phyloP scores from a whole-genome alignment of 2,888 invertebrate species.

The Laspeyria flexula region DNA sequence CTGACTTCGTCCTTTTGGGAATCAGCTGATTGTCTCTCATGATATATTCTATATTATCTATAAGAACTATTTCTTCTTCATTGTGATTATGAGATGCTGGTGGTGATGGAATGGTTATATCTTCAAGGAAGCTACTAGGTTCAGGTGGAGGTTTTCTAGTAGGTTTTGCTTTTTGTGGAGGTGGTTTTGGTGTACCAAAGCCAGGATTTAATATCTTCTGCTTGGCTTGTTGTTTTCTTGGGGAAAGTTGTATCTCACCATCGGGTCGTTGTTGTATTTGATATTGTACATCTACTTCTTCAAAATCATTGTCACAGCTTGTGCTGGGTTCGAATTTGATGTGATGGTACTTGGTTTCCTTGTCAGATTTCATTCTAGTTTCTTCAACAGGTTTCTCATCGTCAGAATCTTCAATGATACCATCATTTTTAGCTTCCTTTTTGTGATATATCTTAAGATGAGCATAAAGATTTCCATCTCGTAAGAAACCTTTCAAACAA shows the following conservation, averaged over 20 bases:
- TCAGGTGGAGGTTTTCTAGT: conserved; percentile 39
- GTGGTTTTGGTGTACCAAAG: conserved; percentile 49
- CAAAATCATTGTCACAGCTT: conserved; percentile 62
- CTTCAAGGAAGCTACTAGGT: conserved; percentile 56
- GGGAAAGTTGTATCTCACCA: conserved; percentile 82
- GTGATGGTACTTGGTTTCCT: conserved; percentile 12
- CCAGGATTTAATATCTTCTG: conserved; percentile 78
- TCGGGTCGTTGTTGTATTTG: conserved; percentile 68
- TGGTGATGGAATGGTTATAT: conserved; percentile 40
- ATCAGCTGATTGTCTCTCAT: conserved; percentile 73
- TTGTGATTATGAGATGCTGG: conserved; percentile 22
- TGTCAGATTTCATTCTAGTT: conserved; percentile 28
- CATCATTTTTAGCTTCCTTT: conserved; percentile 87
- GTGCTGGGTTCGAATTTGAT: conserved; percentile 67
- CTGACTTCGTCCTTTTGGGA: conserved; percentile 53
- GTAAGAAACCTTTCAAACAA: conserved; percentile 90
- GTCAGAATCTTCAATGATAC: conserved; percentile 87
- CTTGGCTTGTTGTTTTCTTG: conserved; percentile 61
- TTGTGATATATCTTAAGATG: conserved; percentile 90
- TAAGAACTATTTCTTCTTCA: conserved; percentile 72
- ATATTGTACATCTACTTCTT: conserved; percentile 64
- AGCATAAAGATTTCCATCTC: conserved; percentile 89
- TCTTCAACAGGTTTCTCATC: conserved; percentile 56
- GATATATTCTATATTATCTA: conserved; percentile 87
- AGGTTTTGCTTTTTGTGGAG: conserved; percentile 45